phyloP scores from a whole-genome alignment of 2,113 vertebrate genomes.

The Oxyruncus cristatus region DNA sequence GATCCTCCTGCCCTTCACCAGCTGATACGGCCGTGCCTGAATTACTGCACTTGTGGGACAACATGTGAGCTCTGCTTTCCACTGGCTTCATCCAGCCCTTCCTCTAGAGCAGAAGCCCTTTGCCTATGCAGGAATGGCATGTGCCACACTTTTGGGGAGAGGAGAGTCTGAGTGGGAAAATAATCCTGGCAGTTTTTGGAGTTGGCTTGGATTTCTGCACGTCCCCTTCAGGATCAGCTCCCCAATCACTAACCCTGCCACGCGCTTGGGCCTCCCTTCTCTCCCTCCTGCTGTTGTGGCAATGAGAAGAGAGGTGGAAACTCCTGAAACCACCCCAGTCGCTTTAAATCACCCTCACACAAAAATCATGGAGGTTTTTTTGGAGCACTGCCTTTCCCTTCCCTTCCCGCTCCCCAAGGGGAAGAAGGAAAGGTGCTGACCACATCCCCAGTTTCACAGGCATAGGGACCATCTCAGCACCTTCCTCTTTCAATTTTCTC shows the following conservation, averaged over 20 bases:
- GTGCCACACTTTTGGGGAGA: background rate
- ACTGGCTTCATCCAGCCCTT: background rate
- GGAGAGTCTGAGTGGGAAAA: background rate
- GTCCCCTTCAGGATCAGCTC: background rate
- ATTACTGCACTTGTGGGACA: background rate
- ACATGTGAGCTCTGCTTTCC: background rate
- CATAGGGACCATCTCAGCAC: background rate
- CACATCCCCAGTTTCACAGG: background rate
- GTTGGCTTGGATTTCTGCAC: background rate
- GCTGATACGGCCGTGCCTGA: background rate
- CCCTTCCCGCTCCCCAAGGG: background rate
- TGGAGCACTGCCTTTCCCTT: background rate
- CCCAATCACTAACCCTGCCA: background rate
- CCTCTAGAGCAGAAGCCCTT: background rate
- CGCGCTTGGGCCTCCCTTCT: background rate
- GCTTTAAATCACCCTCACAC: background rate
- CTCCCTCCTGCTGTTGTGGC: background rate
- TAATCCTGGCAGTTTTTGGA: background rate
- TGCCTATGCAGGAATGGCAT: background rate
- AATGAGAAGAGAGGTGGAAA: background rate
- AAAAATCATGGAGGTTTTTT: background rate
- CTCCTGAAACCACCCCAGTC: background rate
- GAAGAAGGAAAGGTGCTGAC: conserved; percentile 27
- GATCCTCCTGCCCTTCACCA: background rate
- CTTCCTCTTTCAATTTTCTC: conserved; percentile 32